Evolutionary conservation across 2,113 vertebrate genomes (phyloP).

Genomic region (Lagopus leucura): DNA sequence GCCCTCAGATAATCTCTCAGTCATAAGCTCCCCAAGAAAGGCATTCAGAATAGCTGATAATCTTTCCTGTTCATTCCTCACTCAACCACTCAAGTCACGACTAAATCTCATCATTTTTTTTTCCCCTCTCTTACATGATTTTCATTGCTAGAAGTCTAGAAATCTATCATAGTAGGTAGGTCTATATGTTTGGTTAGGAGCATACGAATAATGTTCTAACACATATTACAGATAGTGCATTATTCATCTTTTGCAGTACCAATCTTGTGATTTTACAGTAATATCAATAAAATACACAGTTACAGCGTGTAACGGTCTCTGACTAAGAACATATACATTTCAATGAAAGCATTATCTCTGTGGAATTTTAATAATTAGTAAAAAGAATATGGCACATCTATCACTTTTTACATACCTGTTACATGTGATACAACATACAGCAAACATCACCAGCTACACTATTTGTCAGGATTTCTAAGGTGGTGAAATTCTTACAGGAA

Average conservation of each 20-base stretch:
- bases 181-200: not conserved
- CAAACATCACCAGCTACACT: not conserved
- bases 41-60: not conserved
- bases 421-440: not conserved
- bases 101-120: slow-evolving; percentile 8
- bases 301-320: not conserved
- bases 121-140: slow-evolving; percentile 1
- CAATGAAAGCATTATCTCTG: not conserved
- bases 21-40: not conserved
- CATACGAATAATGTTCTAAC: not conserved
- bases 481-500: not conserved
- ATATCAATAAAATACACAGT: not conserved
- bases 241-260: not conserved
- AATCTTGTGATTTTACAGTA: not conserved
- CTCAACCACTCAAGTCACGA: not conserved
- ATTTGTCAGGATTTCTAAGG: not conserved
- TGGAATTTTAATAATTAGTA: not conserved
- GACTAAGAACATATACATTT: not conserved
- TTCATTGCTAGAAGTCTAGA: not conserved
- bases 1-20: slow-evolving; percentile 42
- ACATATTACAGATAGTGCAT: not conserved
- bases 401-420: not conserved
- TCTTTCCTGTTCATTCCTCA: slow-evolving; percentile 3
- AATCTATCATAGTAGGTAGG: not conserved
- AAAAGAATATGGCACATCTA: not conserved